Percentiles rank a stretch among this genome's conserved stretches.
Conservation (phyloP, 2,888 invertebrate species). For the Amiota minor region DNA sequence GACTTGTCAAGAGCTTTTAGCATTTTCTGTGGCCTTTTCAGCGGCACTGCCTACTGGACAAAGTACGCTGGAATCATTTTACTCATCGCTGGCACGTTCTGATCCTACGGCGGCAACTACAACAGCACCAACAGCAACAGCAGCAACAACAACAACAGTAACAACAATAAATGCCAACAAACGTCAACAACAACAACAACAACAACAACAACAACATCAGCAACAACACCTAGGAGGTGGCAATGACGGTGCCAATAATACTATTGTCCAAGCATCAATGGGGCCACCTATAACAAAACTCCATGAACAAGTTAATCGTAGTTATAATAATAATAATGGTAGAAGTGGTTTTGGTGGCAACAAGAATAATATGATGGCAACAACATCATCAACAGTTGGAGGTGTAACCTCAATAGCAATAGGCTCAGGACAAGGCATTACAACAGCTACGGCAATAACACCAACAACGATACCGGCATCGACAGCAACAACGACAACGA, state of each 20-base stretch:
- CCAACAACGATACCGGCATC: conserved; percentile 42
- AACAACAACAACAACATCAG: not conserved
- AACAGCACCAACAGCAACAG: conserved; percentile 45
- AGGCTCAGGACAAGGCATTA: conserved; percentile 42
- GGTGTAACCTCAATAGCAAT: conserved; percentile 36
- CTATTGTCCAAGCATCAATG: not conserved
- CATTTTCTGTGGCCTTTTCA: conserved; percentile 92
- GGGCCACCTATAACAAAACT: too few relatives aligned
- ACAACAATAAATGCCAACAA: conserved; percentile 31
- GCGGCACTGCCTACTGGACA: conserved; percentile 92
- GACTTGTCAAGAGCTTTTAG: conserved; percentile 89
- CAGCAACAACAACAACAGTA: conserved; percentile 29
- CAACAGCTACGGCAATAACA: conserved; percentile 36
- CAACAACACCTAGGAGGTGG: not conserved
- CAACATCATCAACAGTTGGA: conserved; percentile 41
- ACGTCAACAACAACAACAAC: not conserved
- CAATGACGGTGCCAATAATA: not conserved
- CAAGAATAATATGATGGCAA: conserved; percentile 15
- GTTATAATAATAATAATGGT: too few relatives aligned
- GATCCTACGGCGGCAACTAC: conserved; percentile 67
- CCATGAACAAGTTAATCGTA: too few relatives aligned
- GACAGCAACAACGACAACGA: conserved; percentile 29
- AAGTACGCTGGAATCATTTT: conserved; percentile 86
- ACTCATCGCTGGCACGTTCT: conserved; percentile 85
- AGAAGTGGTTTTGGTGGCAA: too few relatives aligned